Conservation (phyloP, 2,113 vertebrate species). For the Misgurnus anguillicaudatus region DNA sequence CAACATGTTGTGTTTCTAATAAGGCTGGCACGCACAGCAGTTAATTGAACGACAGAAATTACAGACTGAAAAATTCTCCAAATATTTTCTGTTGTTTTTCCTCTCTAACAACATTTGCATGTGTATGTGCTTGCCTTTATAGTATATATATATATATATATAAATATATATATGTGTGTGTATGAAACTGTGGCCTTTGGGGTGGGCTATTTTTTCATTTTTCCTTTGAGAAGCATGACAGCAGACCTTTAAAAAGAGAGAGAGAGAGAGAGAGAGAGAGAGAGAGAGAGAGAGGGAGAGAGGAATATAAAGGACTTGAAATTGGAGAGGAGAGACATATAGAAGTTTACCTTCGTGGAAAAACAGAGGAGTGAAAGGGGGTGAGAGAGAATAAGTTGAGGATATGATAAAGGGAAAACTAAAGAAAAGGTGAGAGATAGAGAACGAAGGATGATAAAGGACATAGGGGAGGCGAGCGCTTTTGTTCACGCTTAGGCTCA, state of each 20-base stretch:
- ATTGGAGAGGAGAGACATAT: constrained; percentile 24
- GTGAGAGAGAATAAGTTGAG: constrained; percentile 23
- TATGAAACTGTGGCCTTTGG: constrained; percentile 35
- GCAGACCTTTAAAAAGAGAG: constrained; percentile 33
- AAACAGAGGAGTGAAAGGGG: constrained; percentile 2
- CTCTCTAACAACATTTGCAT: constrained; percentile 6
- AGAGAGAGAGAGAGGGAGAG: no score
- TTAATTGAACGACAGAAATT: constrained; percentile 15
- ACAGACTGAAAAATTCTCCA: neutral
- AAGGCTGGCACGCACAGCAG: neutral
- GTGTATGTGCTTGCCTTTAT: neutral
- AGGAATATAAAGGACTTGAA: constrained; percentile 18
- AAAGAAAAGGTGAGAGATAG: constrained; percentile 27
- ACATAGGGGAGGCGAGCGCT: constrained; percentile 20
- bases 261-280: no score
- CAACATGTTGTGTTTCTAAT: constrained; percentile 16
- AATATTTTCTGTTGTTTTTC: neutral
- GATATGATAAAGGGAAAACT: constrained; percentile 26
- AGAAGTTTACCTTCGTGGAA: neutral
- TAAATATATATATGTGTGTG: neutral
- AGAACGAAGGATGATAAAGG: constrained; percentile 28
- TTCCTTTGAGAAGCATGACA: constrained; percentile 44
- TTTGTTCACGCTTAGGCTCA: constrained; percentile 41
- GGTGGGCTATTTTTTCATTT: constrained; percentile 15
- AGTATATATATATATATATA: neutral